Percentiles rank a stretch among this genome's conserved stretches.
Conservation (phyloP, 35 echinoderm and acorn worm species). For the Apostichopus japonicus region DNA sequence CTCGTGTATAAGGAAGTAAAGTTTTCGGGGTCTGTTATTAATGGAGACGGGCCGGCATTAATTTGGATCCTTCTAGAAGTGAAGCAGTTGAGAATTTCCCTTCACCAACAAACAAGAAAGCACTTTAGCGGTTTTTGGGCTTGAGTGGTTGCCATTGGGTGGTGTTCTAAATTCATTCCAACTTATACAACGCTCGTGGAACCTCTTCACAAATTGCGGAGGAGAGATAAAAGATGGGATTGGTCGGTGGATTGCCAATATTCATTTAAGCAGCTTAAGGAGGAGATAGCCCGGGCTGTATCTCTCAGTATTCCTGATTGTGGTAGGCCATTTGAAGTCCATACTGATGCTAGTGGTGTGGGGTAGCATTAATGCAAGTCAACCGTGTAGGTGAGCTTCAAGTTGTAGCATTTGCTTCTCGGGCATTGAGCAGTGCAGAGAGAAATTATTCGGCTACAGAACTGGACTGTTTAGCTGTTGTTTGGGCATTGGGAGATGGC, state of each 20-base stretch:
- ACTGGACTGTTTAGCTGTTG: too few species aligned
- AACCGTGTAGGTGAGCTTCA: too few species aligned
- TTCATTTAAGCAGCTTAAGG: background rate
- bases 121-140: background rate
- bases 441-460: too few species aligned
- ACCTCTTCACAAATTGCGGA: too few species aligned
- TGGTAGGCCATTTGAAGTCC: conserved; percentile 33
- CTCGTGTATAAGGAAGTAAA: background rate
- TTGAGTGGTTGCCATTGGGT: background rate
- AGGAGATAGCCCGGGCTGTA: conserved; percentile 11
- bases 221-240: background rate
- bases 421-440: too few species aligned
- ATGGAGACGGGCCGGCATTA: background rate
- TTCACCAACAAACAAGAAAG: too few species aligned
- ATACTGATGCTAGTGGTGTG: background rate
- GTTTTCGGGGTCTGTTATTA: background rate
- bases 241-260: conserved; percentile 16
- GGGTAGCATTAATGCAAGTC: too few species aligned
- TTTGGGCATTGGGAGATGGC: too few species aligned
- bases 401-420: too few species aligned
- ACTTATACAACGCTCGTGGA: too few species aligned
- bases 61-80: background rate
- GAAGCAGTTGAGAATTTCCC: background rate
- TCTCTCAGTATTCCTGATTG: conserved; percentile 42
- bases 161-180: background rate